Conservation (phyloP, 2,888 invertebrate genomes). For the Epirrhoe tristata region DNA sequence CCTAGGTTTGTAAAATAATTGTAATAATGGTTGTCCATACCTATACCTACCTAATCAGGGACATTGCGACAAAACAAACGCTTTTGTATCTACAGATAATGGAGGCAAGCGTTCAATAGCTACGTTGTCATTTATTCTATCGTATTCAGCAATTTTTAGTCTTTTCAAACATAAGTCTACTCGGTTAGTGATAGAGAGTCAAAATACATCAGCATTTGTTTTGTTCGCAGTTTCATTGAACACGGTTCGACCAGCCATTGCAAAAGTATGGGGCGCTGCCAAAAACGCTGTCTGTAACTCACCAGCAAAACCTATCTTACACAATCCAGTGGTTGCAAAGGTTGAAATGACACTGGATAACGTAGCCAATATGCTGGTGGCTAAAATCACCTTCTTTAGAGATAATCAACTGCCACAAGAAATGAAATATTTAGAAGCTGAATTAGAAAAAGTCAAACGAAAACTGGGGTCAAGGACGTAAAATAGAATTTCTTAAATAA, state of each 20-base stretch:
- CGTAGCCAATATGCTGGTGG: constrained; percentile 46
- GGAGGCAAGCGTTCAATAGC: neutral
- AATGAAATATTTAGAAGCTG: constrained; percentile 63
- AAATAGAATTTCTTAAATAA: constrained; percentile 2
- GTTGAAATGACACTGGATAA: constrained; percentile 55
- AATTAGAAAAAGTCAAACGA: constrained; percentile 61
- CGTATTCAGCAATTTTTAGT: neutral
- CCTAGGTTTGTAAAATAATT: constrained; percentile 32
- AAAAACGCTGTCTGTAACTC: constrained; percentile 58
- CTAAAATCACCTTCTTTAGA: constrained; percentile 55
- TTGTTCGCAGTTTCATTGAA: constrained; percentile 76
- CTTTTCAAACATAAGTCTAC: neutral
- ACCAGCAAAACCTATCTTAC: constrained; percentile 57
- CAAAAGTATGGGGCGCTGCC: constrained; percentile 59
- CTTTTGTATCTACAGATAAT: constrained; percentile 34
- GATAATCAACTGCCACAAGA: constrained; percentile 61
- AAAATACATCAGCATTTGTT: constrained; percentile 58
- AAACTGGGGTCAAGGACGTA: constrained; percentile 41
- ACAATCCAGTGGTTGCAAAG: constrained; percentile 58
- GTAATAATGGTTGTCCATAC: too few species aligned
- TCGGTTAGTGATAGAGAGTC: neutral
- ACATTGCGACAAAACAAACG: constrained; percentile 73
- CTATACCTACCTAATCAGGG: constrained; percentile 48
- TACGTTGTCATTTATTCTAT: neutral
- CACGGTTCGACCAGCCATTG: constrained; percentile 60